Conservation (phyloP, 2,888 invertebrate species). For the Desoria tigrina region DNA sequence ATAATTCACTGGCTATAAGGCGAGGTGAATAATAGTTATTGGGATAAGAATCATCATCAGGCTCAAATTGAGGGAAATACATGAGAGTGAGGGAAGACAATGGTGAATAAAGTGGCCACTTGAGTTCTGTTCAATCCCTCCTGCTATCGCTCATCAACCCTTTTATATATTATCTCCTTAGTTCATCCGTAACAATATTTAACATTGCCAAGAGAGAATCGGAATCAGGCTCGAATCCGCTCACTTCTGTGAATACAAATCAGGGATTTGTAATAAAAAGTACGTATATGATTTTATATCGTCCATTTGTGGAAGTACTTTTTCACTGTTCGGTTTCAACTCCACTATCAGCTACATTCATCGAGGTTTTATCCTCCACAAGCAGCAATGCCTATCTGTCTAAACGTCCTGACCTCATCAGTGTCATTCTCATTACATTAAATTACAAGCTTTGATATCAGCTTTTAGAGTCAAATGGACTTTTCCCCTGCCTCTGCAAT, state of each 20-base stretch:
- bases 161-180: conserved; percentile 3
- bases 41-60: conserved; percentile 6
- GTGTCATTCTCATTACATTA: conserved; percentile 13
- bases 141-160: conserved; percentile 17
- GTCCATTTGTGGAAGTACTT: conserved; percentile 45
- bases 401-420: conserved; percentile 12
- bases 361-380: background rate
- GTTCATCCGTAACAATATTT: conserved; percentile 24
- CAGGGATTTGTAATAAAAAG: background rate
- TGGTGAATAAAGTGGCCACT: conserved; percentile 43
- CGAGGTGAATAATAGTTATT: background rate
- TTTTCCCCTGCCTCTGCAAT: conserved; percentile 9
- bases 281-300: background rate
- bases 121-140: conserved; percentile 38
- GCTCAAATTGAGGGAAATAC: conserved; percentile 1
- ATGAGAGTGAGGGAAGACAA: conserved; percentile 24
- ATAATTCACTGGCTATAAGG: background rate
- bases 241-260: conserved; percentile 29
- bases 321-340: background rate
- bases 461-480: conserved; percentile 7
- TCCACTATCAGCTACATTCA: background rate
- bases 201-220: conserved; percentile 15
- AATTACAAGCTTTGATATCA: conserved; percentile 14
- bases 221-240: too few relatives aligned
- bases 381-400: background rate